phyloP scores from a whole-genome alignment of 2,113 vertebrate species.

The Dipodomys spectabilis region DNA sequence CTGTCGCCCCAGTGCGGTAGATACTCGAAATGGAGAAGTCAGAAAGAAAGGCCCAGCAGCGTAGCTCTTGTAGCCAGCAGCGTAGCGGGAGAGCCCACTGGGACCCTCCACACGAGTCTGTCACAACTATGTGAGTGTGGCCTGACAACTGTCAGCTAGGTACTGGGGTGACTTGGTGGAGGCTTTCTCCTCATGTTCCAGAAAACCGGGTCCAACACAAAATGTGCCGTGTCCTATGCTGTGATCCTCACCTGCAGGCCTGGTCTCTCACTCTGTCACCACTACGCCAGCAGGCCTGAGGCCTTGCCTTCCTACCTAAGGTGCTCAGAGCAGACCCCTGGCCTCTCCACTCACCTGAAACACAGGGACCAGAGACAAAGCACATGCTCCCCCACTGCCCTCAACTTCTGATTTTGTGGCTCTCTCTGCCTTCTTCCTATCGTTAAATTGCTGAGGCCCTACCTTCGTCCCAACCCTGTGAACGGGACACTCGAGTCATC shows the following conservation, averaged over 20 bases:
- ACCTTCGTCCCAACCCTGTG: not conserved
- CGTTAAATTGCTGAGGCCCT: not conserved
- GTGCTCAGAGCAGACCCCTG: not conserved
- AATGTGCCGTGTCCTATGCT: not conserved
- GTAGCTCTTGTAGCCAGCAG: not conserved
- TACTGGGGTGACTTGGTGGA: no score
- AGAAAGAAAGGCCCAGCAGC: not conserved
- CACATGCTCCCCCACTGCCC: not conserved
- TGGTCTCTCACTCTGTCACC: not conserved
- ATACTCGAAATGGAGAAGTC: fast-evolving
- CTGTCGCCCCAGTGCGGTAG: no score
- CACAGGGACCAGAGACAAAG: no score
- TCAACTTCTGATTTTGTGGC: not conserved
- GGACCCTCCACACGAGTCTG: not conserved
- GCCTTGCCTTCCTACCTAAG: not conserved
- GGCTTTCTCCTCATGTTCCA: not conserved
- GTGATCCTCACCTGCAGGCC: not conserved
- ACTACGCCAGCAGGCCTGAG: not conserved
- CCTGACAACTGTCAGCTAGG: not conserved
- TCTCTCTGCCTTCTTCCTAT: not conserved
- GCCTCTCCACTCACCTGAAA: not conserved
- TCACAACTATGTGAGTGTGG: not conserved
- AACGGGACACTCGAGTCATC: not conserved
- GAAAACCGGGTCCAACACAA: not conserved
- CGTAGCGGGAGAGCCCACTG: not conserved